Evolutionary conservation across 2,113 vertebrate species (phyloP).

Genomic region (Meriones unguiculatus): DNA sequence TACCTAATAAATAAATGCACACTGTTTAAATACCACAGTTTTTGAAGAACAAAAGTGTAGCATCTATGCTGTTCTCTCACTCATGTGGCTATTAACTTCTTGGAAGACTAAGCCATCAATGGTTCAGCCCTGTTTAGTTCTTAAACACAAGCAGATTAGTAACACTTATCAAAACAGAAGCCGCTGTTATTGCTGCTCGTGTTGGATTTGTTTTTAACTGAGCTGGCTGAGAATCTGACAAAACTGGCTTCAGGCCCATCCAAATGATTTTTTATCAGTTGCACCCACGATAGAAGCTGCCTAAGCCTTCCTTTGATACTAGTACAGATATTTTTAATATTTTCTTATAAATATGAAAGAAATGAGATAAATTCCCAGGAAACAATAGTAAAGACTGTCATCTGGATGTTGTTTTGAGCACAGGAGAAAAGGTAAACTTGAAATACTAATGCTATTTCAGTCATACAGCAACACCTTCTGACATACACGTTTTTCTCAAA

Average conservation of each 20-base stretch:
- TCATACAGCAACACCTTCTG: constrained; percentile 3
- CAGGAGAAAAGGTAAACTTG: constrained; percentile 30
- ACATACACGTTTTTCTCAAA: not conserved
- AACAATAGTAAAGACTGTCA: constrained; percentile 16
- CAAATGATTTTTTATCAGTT: constrained; percentile 17
- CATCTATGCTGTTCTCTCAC: not conserved
- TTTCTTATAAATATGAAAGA: constrained; percentile 48
- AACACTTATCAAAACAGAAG: constrained; percentile 41
- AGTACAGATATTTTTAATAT: constrained; percentile 14
- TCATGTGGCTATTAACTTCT: constrained; percentile 32
- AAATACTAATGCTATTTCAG: not conserved
- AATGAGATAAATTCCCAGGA: constrained; percentile 32
- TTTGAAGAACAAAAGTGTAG: not conserved
- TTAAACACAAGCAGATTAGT: not conserved
- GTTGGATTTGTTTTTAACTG: constrained; percentile 35
- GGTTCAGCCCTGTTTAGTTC: not conserved
- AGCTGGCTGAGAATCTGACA: constrained; percentile 61
- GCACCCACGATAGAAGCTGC: not conserved
- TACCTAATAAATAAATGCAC: constrained; percentile 29
- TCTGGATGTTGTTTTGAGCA: constrained; percentile 23
- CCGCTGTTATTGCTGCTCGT: not conserved
- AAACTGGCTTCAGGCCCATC: not conserved
- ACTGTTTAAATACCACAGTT: constrained; percentile 1
- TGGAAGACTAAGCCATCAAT: not conserved
- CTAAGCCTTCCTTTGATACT: constrained; percentile 18